phyloP scores from a whole-genome alignment of 2,797 vertebrate species.

The Loris lydekkerianus region DNA sequence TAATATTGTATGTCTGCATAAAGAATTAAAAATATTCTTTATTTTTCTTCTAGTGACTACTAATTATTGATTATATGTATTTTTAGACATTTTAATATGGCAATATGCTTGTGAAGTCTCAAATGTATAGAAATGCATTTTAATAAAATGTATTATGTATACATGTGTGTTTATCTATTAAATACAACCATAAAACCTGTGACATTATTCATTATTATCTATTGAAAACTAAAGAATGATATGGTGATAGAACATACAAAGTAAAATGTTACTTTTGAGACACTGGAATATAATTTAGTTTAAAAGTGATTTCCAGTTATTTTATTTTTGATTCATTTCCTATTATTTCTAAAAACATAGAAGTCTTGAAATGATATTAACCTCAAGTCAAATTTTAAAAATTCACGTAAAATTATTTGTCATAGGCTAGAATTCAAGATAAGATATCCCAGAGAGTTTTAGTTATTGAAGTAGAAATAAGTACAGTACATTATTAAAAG shows the following conservation, averaged over 20 bases:
- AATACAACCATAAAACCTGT: slow-evolving; percentile 23
- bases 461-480: slow-evolving; percentile 47
- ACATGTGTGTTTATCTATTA: slow-evolving; percentile 17
- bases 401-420: slow-evolving; percentile 35
- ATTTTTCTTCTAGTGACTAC: slow-evolving; percentile 41
- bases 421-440: slow-evolving; percentile 27
- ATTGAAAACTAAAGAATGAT: slow-evolving; percentile 46
- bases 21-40: slow-evolving; percentile 58
- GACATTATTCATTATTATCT: slow-evolving; percentile 34
- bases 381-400: slow-evolving; percentile 36
- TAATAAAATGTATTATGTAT: slow-evolving; percentile 11
- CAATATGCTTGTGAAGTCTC: neutral
- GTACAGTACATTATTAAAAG: neutral
- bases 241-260: neutral
- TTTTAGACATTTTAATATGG: slow-evolving; percentile 28
- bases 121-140: slow-evolving; percentile 38
- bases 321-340: slow-evolving; percentile 29
- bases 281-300: slow-evolving; percentile 7
- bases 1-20: slow-evolving; percentile 4
- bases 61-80: slow-evolving; percentile 4
- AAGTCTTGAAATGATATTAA: slow-evolving; percentile 57
- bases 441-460: slow-evolving; percentile 31
- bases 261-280: slow-evolving; percentile 62
- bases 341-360: slow-evolving; percentile 62
- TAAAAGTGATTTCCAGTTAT: slow-evolving; percentile 52